Evolutionary conservation across 2,888 invertebrate genomes (phyloP).

Genomic region (Scaptomyza caliginosa): DNA sequence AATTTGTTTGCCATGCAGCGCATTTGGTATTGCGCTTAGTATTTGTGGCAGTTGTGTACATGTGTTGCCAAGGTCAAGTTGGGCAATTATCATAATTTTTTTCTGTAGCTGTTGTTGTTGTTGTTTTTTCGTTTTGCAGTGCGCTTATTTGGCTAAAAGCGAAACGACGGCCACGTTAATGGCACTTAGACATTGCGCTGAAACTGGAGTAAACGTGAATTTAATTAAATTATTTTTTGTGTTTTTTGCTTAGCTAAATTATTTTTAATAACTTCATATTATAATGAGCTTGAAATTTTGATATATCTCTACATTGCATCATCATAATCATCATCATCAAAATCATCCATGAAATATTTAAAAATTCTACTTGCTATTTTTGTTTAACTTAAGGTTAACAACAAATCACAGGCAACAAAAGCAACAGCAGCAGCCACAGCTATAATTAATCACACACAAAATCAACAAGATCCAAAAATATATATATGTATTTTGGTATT

Average conservation of each 20-base stretch:
- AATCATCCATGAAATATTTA: constrained; percentile 63
- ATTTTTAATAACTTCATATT: constrained; percentile 68
- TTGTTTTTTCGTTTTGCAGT: constrained; percentile 8
- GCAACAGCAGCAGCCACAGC: constrained; percentile 25
- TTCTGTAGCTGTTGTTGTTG: too few species aligned
- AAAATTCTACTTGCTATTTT: constrained; percentile 78
- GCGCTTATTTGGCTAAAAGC: constrained; percentile 48
- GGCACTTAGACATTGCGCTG: constrained; percentile 63
- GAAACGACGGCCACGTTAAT: constrained; percentile 57
- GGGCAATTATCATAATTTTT: constrained; percentile 74
- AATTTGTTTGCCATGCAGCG: constrained; percentile 56
- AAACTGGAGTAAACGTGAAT: constrained; percentile 78
- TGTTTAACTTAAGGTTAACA: constrained; percentile 71
- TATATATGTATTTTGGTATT: constrained; percentile 31
- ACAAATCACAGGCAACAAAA: constrained; percentile 52
- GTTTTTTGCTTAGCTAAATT: constrained; percentile 39
- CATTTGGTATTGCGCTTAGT: constrained; percentile 58
- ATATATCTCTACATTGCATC: constrained; percentile 65
- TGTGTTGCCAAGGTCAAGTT: constrained; percentile 69
- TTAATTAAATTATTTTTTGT: constrained; percentile 47
- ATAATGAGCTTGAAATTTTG: constrained; percentile 61
- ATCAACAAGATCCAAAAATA: constrained; percentile 59
- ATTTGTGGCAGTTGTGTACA: constrained; percentile 56
- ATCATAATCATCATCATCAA: too few species aligned
- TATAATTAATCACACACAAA: constrained; percentile 61